Evolutionary conservation across 2,113 vertebrate genomes (phyloP).

Genomic region (Centropus bengalensis): DNA sequence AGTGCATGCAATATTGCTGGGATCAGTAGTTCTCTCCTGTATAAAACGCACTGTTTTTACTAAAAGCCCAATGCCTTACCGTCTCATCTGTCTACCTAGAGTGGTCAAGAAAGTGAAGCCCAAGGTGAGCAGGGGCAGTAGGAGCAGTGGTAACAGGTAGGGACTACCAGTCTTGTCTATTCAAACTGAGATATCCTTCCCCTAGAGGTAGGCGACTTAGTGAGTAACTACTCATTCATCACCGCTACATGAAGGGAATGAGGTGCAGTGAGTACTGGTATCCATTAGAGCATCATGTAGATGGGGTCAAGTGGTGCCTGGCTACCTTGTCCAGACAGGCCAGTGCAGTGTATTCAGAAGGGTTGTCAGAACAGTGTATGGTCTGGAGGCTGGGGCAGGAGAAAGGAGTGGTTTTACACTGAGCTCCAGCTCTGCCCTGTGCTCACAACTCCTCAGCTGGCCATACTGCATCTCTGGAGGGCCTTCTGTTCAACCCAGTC

Average conservation of each 20-base stretch:
- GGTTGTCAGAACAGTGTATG: background rate
- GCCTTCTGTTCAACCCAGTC: fast-evolving
- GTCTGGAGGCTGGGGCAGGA: background rate
- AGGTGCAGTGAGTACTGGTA: background rate
- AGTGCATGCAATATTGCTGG: background rate
- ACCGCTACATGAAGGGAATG: background rate
- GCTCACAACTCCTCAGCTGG: background rate
- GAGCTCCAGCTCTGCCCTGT: background rate
- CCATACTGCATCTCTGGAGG: background rate
- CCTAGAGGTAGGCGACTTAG: background rate
- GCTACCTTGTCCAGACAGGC: background rate
- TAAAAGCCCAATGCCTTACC: background rate
- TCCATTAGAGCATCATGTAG: background rate
- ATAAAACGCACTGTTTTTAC: background rate
- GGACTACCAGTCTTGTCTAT: background rate
- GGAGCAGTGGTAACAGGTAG: background rate
- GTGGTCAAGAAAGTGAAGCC: background rate
- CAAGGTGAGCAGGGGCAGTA: background rate
- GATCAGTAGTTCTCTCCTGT: background rate
- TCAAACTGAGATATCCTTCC: background rate
- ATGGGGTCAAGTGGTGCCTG: background rate
- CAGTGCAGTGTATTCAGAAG: background rate
- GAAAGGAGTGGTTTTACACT: background rate
- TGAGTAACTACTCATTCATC: background rate
- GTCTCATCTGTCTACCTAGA: background rate